Evolutionary conservation across 1,140 invertebrate genomes (phyloP), one percentile per base, ranked within the genome.

Genomic region (Caerostris extrusa): DNA sequence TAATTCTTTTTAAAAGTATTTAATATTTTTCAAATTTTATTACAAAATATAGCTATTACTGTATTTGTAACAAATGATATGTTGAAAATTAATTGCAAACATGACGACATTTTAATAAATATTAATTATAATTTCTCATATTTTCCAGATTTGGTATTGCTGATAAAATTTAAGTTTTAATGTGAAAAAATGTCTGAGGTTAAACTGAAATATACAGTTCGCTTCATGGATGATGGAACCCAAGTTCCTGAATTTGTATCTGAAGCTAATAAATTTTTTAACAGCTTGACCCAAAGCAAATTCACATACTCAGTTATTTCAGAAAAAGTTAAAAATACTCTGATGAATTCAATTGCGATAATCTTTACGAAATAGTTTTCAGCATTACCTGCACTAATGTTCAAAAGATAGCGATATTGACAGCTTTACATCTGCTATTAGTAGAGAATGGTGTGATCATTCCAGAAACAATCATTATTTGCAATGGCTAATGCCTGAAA

Each of bases 381-480:
- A 83, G 50, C 3, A 57, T 94, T 50, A 50, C 14, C 53, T 90
- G 88, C 34, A 53, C 60, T 57, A 64, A 94, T 94, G 81, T 85
- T 14, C 64, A 57, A 19, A 69, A 57, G 34, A 82, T 56, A 82
- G 77, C 34, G 60, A 94, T 53, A 14, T 90, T 67, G 60, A 57
- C 61, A 94, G 57, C 67, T 94, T 90, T 83, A 53, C 14, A 10
- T 83, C 55, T 69, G 14, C 10, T 14, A 94, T 90, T n/a, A 50
- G 58, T 57, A 90, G 55, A 14, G 8, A 83, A 55, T 94, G 93
- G 93, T 94, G 93, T 60, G 55, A 58, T 50, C 57, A 90, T 88
- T 67, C 92, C 50, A 67, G n/a, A 55, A 57, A 53, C 14, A 86
- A 94, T 86, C 7, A 58, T 64, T 90, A 69, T 71, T 85, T 94